phyloP scores from a whole-genome alignment of 2,113 vertebrate genomes.

The Halcyon senegalensis region DNA sequence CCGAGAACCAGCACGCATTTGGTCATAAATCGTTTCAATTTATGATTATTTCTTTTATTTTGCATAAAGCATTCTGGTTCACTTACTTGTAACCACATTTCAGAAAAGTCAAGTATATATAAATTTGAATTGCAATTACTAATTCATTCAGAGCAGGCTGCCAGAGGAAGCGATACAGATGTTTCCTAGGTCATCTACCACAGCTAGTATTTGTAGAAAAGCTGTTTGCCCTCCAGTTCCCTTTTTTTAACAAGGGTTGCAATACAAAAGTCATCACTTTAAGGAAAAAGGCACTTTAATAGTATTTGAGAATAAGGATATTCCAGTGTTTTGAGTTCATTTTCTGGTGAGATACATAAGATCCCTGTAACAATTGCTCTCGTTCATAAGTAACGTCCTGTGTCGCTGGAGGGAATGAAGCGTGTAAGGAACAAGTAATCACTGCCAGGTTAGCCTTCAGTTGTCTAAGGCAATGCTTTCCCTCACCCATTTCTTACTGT shows the following conservation, averaged over 20 bases:
- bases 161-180: neutral
- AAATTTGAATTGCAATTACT: neutral
- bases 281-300: neutral
- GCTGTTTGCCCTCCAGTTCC: neutral
- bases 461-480: neutral
- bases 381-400: neutral
- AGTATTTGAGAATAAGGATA: neutral
- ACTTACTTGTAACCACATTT: neutral
- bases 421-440: neutral
- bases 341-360: neutral
- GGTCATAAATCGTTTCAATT: neutral
- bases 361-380: neutral
- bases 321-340: neutral
- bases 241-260: neutral
- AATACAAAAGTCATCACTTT: neutral
- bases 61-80: neutral
- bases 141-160: neutral
- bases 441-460: neutral
- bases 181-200: neutral
- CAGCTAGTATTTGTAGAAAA: neutral
- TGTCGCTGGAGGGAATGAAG: neutral
- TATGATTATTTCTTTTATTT: neutral
- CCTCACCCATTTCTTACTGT: neutral
- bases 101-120: neutral
- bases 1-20: neutral